Base-by-base conservation (phyloP, 2,888 invertebrate species). In the Cotesia congregata region DNA sequence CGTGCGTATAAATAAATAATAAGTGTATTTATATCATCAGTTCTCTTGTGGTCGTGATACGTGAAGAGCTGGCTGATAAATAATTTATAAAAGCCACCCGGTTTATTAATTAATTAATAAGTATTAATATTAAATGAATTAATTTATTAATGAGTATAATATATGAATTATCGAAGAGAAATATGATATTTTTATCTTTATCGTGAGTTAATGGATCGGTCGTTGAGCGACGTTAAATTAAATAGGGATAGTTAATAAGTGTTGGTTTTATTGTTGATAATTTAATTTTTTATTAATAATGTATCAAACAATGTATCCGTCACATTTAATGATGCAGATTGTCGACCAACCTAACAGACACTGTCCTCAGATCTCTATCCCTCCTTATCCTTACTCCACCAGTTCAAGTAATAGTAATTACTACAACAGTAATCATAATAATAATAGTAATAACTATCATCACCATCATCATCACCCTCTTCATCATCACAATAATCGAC, bases 241-340 rank as follows among this genome's bases (percentile, higher is more conserved):
- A 50, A 50, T 12, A 50, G 50, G 50, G 50, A 12, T 50, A 50
- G 50, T 50, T 50, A 12, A 12, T 12, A 50, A 50, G 50, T 50
- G 50, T 50, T 50, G 50, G 50, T 50, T 50, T 50, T 12, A 50
- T 50, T 50, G 50, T 76, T 30, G 3, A 30, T 30, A 30, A 30
- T 30, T 75, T 41, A 30, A 15, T 70, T 62, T 20, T 60, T 73
- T 73, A 78, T 83, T 83, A 82, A 86, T 83, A 85, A 89, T 89
- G 89, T 87, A 89, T 86, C 88, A 88, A 80, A 80, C 88, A 81
- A 83, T 85, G 81, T 84, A 84, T 80, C 85, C 85, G 77, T 83
- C 88, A 60, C 87, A 87, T 82, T 84, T 88, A 83, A 86, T 88
- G 86, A 86, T 88, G 79, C 88, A 89, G 80, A 83, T 88, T 82